These are phyloP conservation scores for Philopotamus ludificatus DNA, from an alignment of 1,140 invertebrate genomes.

Conservation along the genomic window DNA sequence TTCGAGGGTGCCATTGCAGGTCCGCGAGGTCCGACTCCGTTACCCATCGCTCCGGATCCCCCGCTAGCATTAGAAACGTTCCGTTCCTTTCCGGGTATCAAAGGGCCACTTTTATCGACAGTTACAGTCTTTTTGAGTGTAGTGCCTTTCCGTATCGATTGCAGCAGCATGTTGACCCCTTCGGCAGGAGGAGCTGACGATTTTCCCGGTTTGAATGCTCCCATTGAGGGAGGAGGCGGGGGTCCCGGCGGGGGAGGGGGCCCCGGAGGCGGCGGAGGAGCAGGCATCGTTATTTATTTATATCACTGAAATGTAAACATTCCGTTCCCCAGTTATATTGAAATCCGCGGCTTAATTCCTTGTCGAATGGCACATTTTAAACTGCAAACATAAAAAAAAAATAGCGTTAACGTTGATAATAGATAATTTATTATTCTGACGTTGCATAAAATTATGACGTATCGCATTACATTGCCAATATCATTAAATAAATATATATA, in stretches of 20 bases:
- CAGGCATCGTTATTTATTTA: conserved; percentile 9
- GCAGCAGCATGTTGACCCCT: conserved; percentile 67
- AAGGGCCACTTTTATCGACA: conserved; percentile 83
- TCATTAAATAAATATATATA: no score
- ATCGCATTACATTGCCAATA: no score
- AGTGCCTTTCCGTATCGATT: conserved; percentile 79
- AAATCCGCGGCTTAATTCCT: no score
- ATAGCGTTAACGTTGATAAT: no score
- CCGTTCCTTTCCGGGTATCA: conserved; percentile 62
- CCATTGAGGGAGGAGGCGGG: conserved; percentile 64
- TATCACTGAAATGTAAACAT: no score
- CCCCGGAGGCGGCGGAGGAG: conserved; percentile 5
- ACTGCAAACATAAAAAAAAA: no score
- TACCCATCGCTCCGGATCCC: conserved; percentile 44
- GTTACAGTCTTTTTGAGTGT: conserved; percentile 83
- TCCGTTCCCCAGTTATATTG: no score
- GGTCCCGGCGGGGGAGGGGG: conserved; percentile 59
- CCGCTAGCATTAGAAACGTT: conserved; percentile 36
- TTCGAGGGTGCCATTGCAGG: conserved; percentile 51
- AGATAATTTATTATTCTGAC: no score
- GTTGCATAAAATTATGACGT: no score
- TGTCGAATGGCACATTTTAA: no score
- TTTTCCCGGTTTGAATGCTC: conserved; percentile 55
- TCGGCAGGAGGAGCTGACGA: conserved; percentile 56
- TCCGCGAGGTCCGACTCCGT: conserved; percentile 49